phyloP scores from a whole-genome alignment of 2,797 vertebrate species.

The Etheostoma nigrum region DNA sequence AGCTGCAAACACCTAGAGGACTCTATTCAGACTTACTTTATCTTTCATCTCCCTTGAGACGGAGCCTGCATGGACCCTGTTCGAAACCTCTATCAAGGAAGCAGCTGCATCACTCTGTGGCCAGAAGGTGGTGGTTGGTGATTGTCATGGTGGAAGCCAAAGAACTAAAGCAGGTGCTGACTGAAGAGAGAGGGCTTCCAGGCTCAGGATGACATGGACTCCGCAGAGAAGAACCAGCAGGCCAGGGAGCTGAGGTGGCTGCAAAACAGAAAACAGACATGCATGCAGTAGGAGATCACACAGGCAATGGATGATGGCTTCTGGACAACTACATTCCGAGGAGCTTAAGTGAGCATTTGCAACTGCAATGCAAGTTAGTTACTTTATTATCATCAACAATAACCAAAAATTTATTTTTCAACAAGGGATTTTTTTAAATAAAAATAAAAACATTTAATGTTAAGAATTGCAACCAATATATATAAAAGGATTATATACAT shows the following conservation, averaged over 20 bases:
- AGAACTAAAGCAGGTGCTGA: constrained; percentile 42
- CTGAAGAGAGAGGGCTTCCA: constrained; percentile 25
- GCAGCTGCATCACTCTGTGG: constrained; percentile 37
- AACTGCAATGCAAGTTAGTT: not conserved
- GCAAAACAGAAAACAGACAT: constrained; percentile 12
- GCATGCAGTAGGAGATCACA: constrained; percentile 3
- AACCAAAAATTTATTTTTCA: not conserved
- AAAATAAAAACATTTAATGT: not conserved
- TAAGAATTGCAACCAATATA: not conserved
- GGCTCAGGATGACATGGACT: constrained; percentile 10
- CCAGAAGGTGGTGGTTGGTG: constrained; percentile 27
- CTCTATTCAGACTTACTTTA: constrained; percentile 15
- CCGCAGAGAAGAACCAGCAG: not conserved
- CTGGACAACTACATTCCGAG: not conserved
- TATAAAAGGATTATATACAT: not conserved
- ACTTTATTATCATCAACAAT: not conserved
- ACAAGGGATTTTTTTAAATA: not conserved
- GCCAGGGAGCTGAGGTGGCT: not conserved
- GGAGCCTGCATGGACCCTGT: constrained; percentile 13
- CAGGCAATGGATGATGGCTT: not conserved
- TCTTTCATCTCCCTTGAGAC: constrained; percentile 26
- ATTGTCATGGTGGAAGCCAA: constrained; percentile 38
- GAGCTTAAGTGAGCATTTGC: not conserved
- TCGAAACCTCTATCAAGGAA: constrained; percentile 30
- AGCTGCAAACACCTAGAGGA: constrained; percentile 8